Evolutionary conservation across 2,888 invertebrate species (phyloP).

Genomic region (Gnatocerus cornutus): DNA sequence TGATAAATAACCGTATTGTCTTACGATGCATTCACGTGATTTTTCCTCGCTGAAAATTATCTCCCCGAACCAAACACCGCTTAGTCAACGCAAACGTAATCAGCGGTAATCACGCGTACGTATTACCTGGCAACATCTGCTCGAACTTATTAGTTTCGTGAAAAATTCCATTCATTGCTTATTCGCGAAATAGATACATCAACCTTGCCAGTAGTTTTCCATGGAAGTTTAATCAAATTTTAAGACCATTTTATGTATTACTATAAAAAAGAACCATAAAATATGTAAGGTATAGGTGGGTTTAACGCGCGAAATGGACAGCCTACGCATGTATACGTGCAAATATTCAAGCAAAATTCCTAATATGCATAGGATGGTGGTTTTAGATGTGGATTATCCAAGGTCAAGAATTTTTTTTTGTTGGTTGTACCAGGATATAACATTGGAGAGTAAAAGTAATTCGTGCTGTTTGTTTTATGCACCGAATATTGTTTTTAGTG

Average conservation of each 20-base stretch:
- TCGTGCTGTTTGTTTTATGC: too few relatives aligned
- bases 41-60: background rate
- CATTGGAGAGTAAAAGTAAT: too few relatives aligned
- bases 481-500: too few relatives aligned
- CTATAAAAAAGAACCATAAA: too few relatives aligned
- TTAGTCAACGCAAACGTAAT: conserved; percentile 27
- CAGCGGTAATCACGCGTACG: conserved; percentile 14
- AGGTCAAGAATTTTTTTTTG: too few relatives aligned
- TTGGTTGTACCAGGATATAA: too few relatives aligned
- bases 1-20: too few relatives aligned
- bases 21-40: background rate
- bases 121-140: conserved; percentile 26
- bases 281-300: too few relatives aligned
- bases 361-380: too few relatives aligned
- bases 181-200: conserved; percentile 11
- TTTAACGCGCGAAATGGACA: too few relatives aligned
- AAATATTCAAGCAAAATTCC: conserved; percentile 11
- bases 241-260: background rate
- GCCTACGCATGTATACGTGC: background rate
- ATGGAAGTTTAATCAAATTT: background rate
- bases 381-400: too few relatives aligned
- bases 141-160: background rate
- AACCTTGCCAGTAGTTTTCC: conserved; percentile 16
- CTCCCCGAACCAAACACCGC: background rate
- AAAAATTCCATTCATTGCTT: conserved; percentile 30